Conservation (phyloP, 2,888 invertebrate species). For the Brachynemurus nebulosus region DNA sequence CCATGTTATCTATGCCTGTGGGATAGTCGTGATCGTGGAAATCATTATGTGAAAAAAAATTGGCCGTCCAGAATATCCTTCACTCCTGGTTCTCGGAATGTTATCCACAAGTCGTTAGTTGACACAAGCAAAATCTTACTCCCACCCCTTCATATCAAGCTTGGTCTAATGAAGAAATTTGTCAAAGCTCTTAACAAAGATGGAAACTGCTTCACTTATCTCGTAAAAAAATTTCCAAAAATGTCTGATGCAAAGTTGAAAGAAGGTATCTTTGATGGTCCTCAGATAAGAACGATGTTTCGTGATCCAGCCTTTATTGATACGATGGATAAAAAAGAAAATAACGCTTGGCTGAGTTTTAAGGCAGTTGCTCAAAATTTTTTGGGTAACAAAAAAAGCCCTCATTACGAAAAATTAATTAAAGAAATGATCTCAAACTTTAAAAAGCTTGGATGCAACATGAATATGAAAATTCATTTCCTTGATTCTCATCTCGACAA, state of each 20-base stretch:
- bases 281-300: background rate
- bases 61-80: constrained; percentile 14
- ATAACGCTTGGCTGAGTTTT: background rate
- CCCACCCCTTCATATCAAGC: constrained; percentile 16
- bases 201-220: background rate
- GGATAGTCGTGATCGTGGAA: constrained; percentile 16
- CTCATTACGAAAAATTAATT: background rate
- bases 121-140: constrained; percentile 13
- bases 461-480: background rate
- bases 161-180: constrained; percentile 12
- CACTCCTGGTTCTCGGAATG: constrained; percentile 12
- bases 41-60: constrained; percentile 15
- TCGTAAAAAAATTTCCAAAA: background rate
- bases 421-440: background rate
- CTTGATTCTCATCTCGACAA: background rate
- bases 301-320: background rate
- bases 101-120: constrained; percentile 14
- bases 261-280: background rate
- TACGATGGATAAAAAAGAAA: background rate
- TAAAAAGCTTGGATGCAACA: background rate
- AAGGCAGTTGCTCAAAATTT: background rate
- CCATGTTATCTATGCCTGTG: constrained; percentile 21
- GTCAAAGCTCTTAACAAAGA: background rate
- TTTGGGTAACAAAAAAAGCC: background rate
- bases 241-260: background rate